A percentile compares a stretch with the other conserved stretches of the same genome.
Evolutionary conservation across 2,888 invertebrate species (phyloP).

Genomic region (Tenthredo mesomela): DNA sequence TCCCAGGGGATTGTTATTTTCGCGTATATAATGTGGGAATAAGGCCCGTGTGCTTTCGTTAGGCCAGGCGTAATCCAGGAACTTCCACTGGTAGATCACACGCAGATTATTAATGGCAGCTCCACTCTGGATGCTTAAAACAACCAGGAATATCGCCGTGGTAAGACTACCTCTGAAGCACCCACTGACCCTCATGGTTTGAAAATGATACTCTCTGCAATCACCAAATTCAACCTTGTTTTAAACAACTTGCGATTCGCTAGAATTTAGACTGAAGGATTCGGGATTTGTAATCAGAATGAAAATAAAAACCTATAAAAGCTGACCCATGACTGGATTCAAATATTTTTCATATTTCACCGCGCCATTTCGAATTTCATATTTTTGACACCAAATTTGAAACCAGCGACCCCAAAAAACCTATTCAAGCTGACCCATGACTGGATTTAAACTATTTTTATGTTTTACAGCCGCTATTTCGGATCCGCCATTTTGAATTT

Average conservation of each 20-base stretch:
- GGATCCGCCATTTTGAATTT: too few relatives aligned
- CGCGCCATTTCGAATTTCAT: too few relatives aligned
- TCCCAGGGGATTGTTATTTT: constrained; percentile 87
- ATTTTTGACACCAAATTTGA: too few relatives aligned
- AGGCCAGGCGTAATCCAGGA: constrained; percentile 84
- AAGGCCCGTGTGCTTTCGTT: constrained; percentile 78
- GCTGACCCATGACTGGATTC: too few relatives aligned
- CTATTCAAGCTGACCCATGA: too few relatives aligned
- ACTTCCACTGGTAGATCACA: constrained; percentile 87
- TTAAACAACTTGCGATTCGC: too few relatives aligned
- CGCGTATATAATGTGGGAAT: constrained; percentile 75
- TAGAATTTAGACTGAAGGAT: neutral
- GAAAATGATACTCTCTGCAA: neutral
- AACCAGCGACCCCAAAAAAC: too few relatives aligned
- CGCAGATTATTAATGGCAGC: constrained; percentile 84
- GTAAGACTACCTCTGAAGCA: neutral
- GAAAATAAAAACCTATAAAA: too few relatives aligned
- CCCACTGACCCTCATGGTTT: neutral
- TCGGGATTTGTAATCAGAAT: too few relatives aligned
- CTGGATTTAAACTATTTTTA: too few relatives aligned
- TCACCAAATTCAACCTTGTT: neutral
- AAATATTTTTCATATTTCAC: too few relatives aligned
- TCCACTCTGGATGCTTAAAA: neutral
- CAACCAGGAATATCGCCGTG: constrained; percentile 8
- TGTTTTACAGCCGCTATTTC: too few relatives aligned